Conservation (phyloP, 92 coral and sea anemone species). For the Epizoanthus fatuus region DNA sequence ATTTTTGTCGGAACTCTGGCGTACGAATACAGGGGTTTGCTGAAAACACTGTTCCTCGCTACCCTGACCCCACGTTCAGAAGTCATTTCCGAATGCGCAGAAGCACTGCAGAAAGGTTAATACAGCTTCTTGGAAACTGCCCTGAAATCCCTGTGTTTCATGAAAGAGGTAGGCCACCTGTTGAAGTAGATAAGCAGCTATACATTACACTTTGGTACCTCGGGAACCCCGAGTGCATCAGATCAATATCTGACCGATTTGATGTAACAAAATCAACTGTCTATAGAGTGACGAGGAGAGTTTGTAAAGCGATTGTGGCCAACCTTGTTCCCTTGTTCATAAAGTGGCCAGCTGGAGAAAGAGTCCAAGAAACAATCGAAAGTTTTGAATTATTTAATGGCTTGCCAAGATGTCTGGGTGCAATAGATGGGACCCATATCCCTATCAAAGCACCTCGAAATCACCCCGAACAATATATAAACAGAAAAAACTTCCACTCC, state of each 20-base stretch:
- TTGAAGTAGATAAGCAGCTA: slow-evolving; percentile 47
- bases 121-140: slow-evolving; percentile 6
- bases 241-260: slow-evolving; percentile 69
- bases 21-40: slow-evolving; percentile 41
- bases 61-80: slow-evolving; percentile 31
- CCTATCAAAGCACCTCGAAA: slow-evolving; percentile 55
- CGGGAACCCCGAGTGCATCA: slow-evolving; percentile 58
- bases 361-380: slow-evolving; percentile 33
- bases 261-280: slow-evolving; percentile 64
- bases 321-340: slow-evolving; percentile 42
- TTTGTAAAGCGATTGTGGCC: slow-evolving; percentile 45
- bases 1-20: slow-evolving; percentile 17
- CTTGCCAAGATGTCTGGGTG: slow-evolving; percentile 52
- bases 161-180: slow-evolving; percentile 43
- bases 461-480: slow-evolving; percentile 58
- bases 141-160: slow-evolving; percentile 20
- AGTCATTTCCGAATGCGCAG: slow-evolving; percentile 44
- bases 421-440: slow-evolving; percentile 63
- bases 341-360: slow-evolving; percentile 50
- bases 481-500: slow-evolving; percentile 62
- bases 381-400: slow-evolving; percentile 53
- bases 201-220: slow-evolving; percentile 62
- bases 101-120: slow-evolving; percentile 30
- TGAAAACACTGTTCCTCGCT: slow-evolving; percentile 37
- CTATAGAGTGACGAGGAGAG: slow-evolving; percentile 49